Conservation (phyloP, 2,888 invertebrate species). For the Marasmarcha lunaedactyla region DNA sequence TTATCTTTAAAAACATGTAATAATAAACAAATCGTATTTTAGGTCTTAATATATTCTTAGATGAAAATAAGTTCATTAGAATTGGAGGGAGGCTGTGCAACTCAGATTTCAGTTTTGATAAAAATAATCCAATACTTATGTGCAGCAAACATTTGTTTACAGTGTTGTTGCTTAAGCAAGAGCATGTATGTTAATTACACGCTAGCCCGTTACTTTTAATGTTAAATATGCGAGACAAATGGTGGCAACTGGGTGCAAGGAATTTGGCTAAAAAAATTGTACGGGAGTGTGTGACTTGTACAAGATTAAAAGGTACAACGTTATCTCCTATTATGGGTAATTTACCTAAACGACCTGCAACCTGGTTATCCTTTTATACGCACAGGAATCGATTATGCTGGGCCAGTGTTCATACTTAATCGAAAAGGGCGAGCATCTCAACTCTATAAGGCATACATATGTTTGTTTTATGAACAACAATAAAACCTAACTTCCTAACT, state of each 20-base stretch:
- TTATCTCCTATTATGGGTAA: slow-evolving; percentile 14
- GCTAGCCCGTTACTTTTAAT: background rate
- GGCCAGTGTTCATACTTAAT: slow-evolving; percentile 16
- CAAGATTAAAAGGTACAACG: slow-evolving; percentile 9
- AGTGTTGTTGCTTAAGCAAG: background rate
- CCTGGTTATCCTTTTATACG: slow-evolving; percentile 14
- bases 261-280: slow-evolving; percentile 1
- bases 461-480: too few relatives aligned
- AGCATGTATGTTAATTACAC: background rate
- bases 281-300: slow-evolving; percentile 10
- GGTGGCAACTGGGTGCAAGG: slow-evolving; percentile 6
- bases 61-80: background rate
- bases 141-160: background rate
- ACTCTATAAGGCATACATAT: slow-evolving; percentile 16
- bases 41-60: slow-evolving; percentile 1
- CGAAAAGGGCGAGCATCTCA: slow-evolving; percentile 16
- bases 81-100: background rate
- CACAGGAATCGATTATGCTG: slow-evolving; percentile 18
- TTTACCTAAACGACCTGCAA: slow-evolving; percentile 14
- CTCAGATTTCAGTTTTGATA: background rate
- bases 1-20: background rate
- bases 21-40: background rate
- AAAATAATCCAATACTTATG: slow-evolving; percentile 1
- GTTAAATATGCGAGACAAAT: background rate
- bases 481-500: too few relatives aligned